Percentiles rank a stretch among this genome's conserved stretches.
Conservation (phyloP, 2,888 invertebrate species). For the Onchidella celtica region DNA sequence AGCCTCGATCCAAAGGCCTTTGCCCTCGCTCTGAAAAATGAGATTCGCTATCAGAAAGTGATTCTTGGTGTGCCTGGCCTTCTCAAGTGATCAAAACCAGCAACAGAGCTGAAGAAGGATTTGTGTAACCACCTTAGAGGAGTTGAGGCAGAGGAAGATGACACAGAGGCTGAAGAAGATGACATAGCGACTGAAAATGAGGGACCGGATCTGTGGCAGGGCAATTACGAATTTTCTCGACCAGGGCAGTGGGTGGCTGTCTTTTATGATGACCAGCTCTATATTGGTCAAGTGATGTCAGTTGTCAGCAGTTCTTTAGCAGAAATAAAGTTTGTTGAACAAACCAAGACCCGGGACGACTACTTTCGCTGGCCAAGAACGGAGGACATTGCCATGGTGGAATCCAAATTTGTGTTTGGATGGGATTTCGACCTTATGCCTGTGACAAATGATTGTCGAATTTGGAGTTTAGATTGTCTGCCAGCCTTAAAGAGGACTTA, state of each 20-base stretch:
- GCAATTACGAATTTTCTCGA: neutral
- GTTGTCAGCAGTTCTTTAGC: neutral
- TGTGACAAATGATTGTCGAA: neutral
- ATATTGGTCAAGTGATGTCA: neutral
- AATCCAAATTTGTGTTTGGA: conserved; percentile 1
- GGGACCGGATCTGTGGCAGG: neutral
- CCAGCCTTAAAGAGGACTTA: neutral
- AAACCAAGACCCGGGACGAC: neutral
- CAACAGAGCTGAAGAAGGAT: neutral
- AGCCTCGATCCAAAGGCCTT: neutral
- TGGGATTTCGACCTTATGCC: conserved; percentile 9
- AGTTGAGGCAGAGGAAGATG: neutral
- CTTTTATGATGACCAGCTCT: conserved; percentile 19
- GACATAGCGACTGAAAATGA: neutral
- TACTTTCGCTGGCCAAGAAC: conserved; percentile 22
- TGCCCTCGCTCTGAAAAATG: neutral
- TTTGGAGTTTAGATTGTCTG: conserved; percentile 7
- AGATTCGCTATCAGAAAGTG: conserved; percentile 11
- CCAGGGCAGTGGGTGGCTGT: conserved; percentile 31
- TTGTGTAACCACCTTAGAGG: neutral
- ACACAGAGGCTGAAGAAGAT: neutral
- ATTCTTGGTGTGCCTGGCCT: neutral
- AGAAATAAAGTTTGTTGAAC: conserved; percentile 9
- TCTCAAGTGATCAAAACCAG: neutral
- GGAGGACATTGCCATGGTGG: conserved; percentile 13